Conservation (phyloP, 2,888 invertebrate genomes). For the Brenthis daphne region DNA sequence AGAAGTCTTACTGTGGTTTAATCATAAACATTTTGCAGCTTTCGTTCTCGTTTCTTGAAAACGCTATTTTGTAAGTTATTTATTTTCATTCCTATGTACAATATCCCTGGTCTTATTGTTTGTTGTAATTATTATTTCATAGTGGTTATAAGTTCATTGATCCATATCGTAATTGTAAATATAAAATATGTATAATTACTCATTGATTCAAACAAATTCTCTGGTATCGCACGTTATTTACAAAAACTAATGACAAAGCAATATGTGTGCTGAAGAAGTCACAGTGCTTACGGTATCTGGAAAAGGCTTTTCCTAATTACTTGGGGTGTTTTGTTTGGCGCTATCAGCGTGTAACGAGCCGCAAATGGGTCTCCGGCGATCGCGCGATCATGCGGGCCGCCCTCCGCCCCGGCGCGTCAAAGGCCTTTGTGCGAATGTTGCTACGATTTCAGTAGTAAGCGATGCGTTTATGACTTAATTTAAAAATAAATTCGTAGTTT, state of each 20-base stretch:
- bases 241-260: slow-evolving; percentile 12
- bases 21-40: slow-evolving; percentile 61
- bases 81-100: neutral
- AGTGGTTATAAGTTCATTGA: neutral
- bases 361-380: slow-evolving; percentile 78
- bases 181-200: too few species aligned
- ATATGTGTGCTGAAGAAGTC: slow-evolving; percentile 29
- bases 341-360: slow-evolving; percentile 81
- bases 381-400: slow-evolving; percentile 80
- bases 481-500: neutral
- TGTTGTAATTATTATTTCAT: neutral
- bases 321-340: slow-evolving; percentile 81
- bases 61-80: slow-evolving; percentile 59
- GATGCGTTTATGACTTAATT: slow-evolving; percentile 45
- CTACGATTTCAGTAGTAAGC: slow-evolving; percentile 43
- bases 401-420: slow-evolving; percentile 64
- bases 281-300: slow-evolving; percentile 77
- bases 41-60: slow-evolving; percentile 55
- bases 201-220: neutral
- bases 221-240: neutral
- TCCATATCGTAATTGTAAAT: neutral
- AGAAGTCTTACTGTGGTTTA: slow-evolving; percentile 52
- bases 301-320: slow-evolving; percentile 81
- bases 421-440: slow-evolving; percentile 76
- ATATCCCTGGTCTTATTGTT: neutral